Evolutionary conservation across 1,140 invertebrate genomes (phyloP).

Genomic region (Penaeus chinensis): DNA sequence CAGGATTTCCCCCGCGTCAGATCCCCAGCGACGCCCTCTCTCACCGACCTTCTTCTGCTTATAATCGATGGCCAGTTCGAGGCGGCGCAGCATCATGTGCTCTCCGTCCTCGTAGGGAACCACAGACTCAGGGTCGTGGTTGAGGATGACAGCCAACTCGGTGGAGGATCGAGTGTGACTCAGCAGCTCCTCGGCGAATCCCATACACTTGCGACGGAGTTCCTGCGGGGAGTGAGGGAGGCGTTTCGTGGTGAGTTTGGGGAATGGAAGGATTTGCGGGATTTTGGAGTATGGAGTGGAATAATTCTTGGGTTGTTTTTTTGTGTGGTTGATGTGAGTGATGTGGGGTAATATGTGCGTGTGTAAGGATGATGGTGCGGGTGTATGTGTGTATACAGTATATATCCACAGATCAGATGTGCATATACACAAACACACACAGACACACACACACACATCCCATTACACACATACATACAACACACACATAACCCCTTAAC

Average conservation of each 20-base stretch:
- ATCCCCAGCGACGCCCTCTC: too few relatives aligned
- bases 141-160: slow-evolving; percentile 92
- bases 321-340: too few relatives aligned
- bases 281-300: too few relatives aligned
- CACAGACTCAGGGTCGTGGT: slow-evolving; percentile 79
- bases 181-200: slow-evolving; percentile 90
- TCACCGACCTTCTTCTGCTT: slow-evolving; percentile 89
- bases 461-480: too few relatives aligned
- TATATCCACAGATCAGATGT: too few relatives aligned
- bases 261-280: too few relatives aligned
- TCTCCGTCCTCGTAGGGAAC: slow-evolving; percentile 77
- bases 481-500: too few relatives aligned
- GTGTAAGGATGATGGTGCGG: neutral
- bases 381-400: neutral
- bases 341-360: slow-evolving; percentile 1
- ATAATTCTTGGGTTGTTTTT: too few relatives aligned
- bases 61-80: slow-evolving; percentile 90
- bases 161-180: slow-evolving; percentile 89
- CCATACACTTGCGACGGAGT: slow-evolving; percentile 85
- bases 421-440: neutral
- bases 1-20: too few relatives aligned
- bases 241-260: neutral
- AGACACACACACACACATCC: slow-evolving; percentile 14
- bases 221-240: slow-evolving; percentile 67
- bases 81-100: slow-evolving; percentile 81